phyloP scores from a whole-genome alignment of 2,888 invertebrate genomes.

The Lithosia quadra region DNA sequence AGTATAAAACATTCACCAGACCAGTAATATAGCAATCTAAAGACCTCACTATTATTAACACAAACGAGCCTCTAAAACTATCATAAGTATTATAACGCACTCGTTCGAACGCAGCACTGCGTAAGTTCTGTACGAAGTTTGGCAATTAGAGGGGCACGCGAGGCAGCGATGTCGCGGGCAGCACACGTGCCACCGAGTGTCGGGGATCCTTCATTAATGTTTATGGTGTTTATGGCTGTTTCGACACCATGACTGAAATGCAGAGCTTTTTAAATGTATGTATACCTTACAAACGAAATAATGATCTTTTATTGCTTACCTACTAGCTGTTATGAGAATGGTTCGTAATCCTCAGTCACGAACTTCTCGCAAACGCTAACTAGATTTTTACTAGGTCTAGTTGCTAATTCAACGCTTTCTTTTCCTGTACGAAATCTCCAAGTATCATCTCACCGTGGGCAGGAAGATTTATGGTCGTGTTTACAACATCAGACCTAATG shows the following conservation, averaged over 20 bases:
- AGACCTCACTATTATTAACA: not conserved
- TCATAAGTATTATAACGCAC: slow-evolving; percentile 16
- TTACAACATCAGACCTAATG: too few relatives aligned
- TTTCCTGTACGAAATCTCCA: not conserved
- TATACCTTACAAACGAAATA: not conserved
- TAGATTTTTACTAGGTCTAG: not conserved
- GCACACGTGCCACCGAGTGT: slow-evolving; percentile 60
- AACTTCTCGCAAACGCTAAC: too few relatives aligned
- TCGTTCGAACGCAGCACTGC: slow-evolving; percentile 53
- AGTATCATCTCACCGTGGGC: not conserved
- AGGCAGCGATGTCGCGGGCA: slow-evolving; percentile 79
- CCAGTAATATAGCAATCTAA: not conserved
- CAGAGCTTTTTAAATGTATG: not conserved
- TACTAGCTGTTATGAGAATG: not conserved
- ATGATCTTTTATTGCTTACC: not conserved
- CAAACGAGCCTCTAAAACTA: slow-evolving; percentile 18
- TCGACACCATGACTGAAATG: slow-evolving; percentile 35
- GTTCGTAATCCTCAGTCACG: too few relatives aligned
- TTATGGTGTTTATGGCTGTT: slow-evolving; percentile 64
- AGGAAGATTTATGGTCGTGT: too few relatives aligned
- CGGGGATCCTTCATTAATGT: slow-evolving; percentile 66
- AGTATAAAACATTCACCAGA: too few relatives aligned
- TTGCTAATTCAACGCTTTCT: not conserved
- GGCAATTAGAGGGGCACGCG: slow-evolving; percentile 79
- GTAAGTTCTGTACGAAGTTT: slow-evolving; percentile 51